These are phyloP conservation scores for Heliothis subflexa DNA, from an alignment of 1,140 invertebrate species.

Conservation along the genomic window DNA sequence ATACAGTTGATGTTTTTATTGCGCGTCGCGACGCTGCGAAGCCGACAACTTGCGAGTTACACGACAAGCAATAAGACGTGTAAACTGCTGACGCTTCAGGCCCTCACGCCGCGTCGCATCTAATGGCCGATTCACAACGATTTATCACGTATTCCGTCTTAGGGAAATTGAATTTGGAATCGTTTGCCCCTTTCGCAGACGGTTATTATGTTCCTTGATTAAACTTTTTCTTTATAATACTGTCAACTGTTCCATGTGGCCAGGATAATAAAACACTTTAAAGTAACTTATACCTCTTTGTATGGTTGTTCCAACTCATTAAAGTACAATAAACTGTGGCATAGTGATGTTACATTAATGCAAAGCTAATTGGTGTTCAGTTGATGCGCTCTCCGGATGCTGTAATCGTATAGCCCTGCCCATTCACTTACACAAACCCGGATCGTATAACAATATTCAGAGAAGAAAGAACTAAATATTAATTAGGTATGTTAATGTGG, in stretches of 20 bases:
- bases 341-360: slow-evolving; percentile 26
- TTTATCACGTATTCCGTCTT: slow-evolving; percentile 76
- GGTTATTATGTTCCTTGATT: slow-evolving; percentile 62
- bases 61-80: slow-evolving; percentile 80
- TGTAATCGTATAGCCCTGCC: slow-evolving; percentile 56
- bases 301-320: background rate
- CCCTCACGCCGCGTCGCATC: slow-evolving; percentile 75
- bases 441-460: slow-evolving; percentile 50
- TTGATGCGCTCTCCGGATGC: slow-evolving; percentile 59
- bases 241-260: slow-evolving; percentile 17
- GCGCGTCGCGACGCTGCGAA: slow-evolving; percentile 72
- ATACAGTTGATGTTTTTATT: slow-evolving; percentile 84
- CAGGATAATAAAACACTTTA: background rate
- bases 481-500: slow-evolving; percentile 29
- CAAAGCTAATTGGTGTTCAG: slow-evolving; percentile 45
- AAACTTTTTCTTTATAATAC: slow-evolving; percentile 56
- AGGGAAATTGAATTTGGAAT: slow-evolving; percentile 71
- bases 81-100: slow-evolving; percentile 77
- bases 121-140: slow-evolving; percentile 76
- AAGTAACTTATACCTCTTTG: background rate
- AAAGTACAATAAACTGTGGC: slow-evolving; percentile 29
- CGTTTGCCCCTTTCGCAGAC: slow-evolving; percentile 53
- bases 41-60: slow-evolving; percentile 57
- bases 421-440: slow-evolving; percentile 52
- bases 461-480: slow-evolving; percentile 44